Base-by-base conservation (phyloP, 2,113 vertebrate species). In the Carlito syrichta region DNA sequence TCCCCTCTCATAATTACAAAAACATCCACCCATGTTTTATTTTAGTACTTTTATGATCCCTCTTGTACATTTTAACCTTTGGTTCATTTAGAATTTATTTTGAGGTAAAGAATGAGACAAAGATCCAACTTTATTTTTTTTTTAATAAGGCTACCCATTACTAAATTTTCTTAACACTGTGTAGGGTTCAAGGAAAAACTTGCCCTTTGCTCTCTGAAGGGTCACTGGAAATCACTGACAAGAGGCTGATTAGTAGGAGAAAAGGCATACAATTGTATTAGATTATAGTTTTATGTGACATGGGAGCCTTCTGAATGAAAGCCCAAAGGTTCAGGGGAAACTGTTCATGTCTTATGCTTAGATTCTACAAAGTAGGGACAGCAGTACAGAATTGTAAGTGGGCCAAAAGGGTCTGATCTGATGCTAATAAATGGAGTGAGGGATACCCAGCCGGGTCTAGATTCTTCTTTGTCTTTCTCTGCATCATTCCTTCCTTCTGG, bases 51-150 rank as follows among this genome's bases (percentile, higher is more conserved):
- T 92, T 71, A 86, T 60, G 60, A 17, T 40, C 58, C 74, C 3
- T 40, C 58, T 93, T 92, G 94, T 74, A 62, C 30, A 73, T 54
- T 25, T 62, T 94, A 69, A 94, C 30, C 73, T 96, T 91, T 68
- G 91, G 40, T 60, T 82, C 52, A 66, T 66, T 91, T 69, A 86
- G 43, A 60, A 40, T 91, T 93, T 93, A 79, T 63, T 85, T 85
- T 71, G 68, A 94, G 52, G 27, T 87, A 60, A 30, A 94, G 58
- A 86, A 48, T 86, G 25, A 84, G 43, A 40, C 54, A 60, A 76
- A 86, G 20, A 60, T 91, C 63, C 45, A 73, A 45, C 22, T 62
- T 91, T 8, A 0, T 35, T 94, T 84, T 16, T 69, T 62, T 81
- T 27, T 50, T 4, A 25, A 74, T 43, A 17, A 69, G 60, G 30